Percentiles rank a stretch among this genome's conserved stretches.
Evolutionary conservation across 2,113 vertebrate species (phyloP).

Genomic region (Coregonus clupeaformis): DNA sequence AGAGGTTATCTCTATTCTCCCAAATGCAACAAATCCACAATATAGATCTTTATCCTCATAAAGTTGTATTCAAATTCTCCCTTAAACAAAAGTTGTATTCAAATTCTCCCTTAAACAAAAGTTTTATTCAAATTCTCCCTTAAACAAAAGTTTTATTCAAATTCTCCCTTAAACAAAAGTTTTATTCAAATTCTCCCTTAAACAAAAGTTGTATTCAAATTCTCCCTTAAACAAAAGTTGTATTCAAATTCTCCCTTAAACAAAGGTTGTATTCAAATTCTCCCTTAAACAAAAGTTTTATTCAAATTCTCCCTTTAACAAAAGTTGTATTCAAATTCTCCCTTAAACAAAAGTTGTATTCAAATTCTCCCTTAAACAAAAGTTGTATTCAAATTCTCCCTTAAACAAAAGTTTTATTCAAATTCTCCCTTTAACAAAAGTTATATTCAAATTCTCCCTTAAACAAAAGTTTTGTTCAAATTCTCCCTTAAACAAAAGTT

Average conservation of each 20-base stretch:
- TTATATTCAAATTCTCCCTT: no score
- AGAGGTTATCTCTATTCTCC: conserved; percentile 20
- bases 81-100: background rate
- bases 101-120: no score
- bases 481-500: background rate
- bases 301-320: no score
- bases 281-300: background rate
- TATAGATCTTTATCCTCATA: conserved; percentile 52
- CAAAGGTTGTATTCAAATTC: conserved; percentile 4
- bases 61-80: background rate
- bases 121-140: conserved; percentile 18
- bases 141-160: conserved; percentile 10
- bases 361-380: conserved; percentile 6
- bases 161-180: background rate
- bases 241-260: conserved; percentile 8
- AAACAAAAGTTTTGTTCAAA: background rate
- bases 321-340: conserved; percentile 1
- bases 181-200: conserved; percentile 15
- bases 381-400: no score
- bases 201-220: conserved; percentile 10
- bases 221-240: background rate
- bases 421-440: conserved; percentile 4
- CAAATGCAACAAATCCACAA: conserved; percentile 1
- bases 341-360: background rate
- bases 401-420: background rate